These are phyloP conservation scores for Pelusios castaneus DNA, from an alignment of 2,113 vertebrate genomes.

Conservation along the genomic window DNA sequence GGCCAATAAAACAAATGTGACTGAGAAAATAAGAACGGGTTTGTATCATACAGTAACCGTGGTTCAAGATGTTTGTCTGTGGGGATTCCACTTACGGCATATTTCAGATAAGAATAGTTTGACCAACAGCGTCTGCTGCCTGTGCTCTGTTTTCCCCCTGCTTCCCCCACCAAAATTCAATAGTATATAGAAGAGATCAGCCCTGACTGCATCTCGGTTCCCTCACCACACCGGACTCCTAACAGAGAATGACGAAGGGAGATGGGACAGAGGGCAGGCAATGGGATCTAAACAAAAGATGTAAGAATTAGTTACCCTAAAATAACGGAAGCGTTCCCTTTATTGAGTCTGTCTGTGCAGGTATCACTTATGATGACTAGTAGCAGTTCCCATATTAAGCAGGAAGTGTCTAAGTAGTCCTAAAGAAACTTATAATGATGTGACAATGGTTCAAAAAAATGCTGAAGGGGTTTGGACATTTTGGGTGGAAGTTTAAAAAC, in stretches of 20 bases:
- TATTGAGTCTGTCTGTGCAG: not conserved
- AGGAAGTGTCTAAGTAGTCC: not conserved
- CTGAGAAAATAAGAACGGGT: not conserved
- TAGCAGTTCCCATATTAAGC: not conserved
- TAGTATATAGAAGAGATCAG: not conserved
- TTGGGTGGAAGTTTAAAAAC: not conserved
- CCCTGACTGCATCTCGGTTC: not conserved
- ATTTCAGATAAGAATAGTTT: not conserved
- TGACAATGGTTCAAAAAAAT: not conserved
- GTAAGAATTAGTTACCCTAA: not conserved
- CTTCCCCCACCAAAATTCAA: not conserved
- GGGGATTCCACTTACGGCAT: not conserved
- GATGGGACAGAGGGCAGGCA: fast-evolving
- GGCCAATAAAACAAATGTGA: not conserved
- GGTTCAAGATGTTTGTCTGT: not conserved
- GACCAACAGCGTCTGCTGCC: not conserved
- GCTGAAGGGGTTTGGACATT: not conserved
- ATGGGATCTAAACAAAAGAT: not conserved
- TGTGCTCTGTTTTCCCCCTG: not conserved
- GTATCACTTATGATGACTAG: not conserved
- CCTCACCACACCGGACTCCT: not conserved
- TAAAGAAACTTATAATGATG: not conserved
- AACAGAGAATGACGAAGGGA: not conserved
- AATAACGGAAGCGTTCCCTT: not conserved
- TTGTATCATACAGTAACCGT: not conserved